Conservation (phyloP, 2,113 vertebrate genomes). For the Python bivittatus region DNA sequence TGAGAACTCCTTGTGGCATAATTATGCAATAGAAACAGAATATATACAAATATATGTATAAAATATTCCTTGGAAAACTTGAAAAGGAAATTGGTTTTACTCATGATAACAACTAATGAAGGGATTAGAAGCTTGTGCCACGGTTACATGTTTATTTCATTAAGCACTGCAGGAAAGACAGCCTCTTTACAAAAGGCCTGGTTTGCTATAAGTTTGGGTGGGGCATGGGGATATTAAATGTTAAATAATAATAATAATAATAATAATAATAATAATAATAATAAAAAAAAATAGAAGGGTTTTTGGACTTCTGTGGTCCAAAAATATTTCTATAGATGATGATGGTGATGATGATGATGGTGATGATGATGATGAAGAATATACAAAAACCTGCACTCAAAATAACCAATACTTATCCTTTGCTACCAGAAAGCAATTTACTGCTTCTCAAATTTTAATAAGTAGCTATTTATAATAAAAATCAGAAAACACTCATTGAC, state of each 20-base stretch:
- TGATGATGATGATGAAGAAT: not conserved
- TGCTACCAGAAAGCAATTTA: not conserved
- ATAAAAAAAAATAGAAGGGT: too few species aligned
- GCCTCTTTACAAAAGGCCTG: not conserved
- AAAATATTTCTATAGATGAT: not conserved
- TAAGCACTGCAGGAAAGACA: not conserved
- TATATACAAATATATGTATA: not conserved
- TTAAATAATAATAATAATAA: not conserved
- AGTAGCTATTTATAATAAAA: not conserved
- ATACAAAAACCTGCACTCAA: not conserved
- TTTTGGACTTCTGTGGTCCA: not conserved
- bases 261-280: too few species aligned
- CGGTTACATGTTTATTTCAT: not conserved
- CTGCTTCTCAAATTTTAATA: not conserved
- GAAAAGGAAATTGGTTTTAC: not conserved
- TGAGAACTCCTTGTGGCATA: not conserved
- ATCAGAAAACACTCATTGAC: not conserved
- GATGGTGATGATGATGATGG: too few species aligned
- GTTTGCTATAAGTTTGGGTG: not conserved
- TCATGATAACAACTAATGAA: not conserved
- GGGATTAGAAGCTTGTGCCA: not conserved
- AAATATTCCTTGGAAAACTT: not conserved
- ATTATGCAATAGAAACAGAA: not conserved
- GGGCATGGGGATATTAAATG: not conserved
- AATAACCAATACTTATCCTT: not conserved